These are phyloP conservation scores for Saturnia pavonia DNA, from an alignment of 2,888 invertebrate species.

Conservation along the genomic window DNA sequence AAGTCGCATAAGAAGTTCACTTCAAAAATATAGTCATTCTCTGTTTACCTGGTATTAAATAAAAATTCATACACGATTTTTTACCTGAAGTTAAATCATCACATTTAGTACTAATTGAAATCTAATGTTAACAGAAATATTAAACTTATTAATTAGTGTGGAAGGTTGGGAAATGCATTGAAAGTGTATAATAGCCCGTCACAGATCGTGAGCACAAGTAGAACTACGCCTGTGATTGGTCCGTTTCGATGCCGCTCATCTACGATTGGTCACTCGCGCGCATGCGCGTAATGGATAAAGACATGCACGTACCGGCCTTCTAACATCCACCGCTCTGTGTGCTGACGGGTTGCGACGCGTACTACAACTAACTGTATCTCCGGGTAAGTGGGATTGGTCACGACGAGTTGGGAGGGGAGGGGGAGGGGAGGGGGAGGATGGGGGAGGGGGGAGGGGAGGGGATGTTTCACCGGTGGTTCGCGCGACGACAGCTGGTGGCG, in stretches of 20 bases:
- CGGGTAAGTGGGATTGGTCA: background rate
- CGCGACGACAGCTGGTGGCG: conserved; percentile 47
- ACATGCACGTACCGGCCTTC: no score
- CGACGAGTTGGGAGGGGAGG: no score
- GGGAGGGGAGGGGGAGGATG: background rate
- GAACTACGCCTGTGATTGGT: background rate
- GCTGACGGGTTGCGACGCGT: background rate
- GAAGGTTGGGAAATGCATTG: background rate
- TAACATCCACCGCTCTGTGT: no score
- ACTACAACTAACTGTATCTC: background rate
- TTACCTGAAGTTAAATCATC: no score
- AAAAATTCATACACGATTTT: no score
- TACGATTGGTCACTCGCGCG: background rate
- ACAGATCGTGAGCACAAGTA: background rate
- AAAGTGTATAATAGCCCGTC: background rate
- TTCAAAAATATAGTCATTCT: no score
- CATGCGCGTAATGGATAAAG: background rate
- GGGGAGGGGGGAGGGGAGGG: background rate
- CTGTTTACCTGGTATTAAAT: no score
- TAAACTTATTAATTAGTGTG: background rate
- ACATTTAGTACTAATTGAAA: no score
- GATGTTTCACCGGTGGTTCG: conserved; percentile 49
- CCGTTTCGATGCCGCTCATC: background rate
- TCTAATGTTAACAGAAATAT: background rate
- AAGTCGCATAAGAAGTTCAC: no score